phyloP scores from a whole-genome alignment of 2,113 vertebrate genomes.

The Himantopus leucocephalus region DNA sequence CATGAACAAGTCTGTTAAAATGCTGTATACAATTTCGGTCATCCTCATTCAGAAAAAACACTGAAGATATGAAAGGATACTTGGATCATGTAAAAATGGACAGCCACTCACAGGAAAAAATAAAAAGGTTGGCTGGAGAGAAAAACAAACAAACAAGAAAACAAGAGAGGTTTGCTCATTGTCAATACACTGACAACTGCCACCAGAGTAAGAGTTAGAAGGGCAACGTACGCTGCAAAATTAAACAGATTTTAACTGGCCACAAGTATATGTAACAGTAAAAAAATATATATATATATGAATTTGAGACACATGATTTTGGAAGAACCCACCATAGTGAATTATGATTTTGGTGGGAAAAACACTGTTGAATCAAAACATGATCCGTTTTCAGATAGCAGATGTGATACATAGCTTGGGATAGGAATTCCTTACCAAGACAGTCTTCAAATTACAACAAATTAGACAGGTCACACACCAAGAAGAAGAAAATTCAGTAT shows the following conservation, averaged over 20 bases:
- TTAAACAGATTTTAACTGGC: neutral
- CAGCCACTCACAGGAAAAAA: neutral
- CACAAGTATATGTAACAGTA: neutral
- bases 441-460: neutral
- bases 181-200: neutral
- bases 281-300: too few species aligned
- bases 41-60: neutral
- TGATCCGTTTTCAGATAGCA: neutral
- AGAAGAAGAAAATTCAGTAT: neutral
- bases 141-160: too few species aligned
- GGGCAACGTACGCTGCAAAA: neutral
- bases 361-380: neutral
- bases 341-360: neutral
- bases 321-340: neutral
- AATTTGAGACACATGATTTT: neutral
- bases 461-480: neutral
- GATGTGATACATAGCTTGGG: neutral
- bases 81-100: neutral
- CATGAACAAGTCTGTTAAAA: neutral
- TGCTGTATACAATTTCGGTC: neutral
- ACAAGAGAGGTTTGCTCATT: neutral
- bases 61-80: neutral
- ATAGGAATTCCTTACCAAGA: neutral
- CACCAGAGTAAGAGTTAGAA: neutral
- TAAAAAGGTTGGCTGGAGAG: neutral